A percentile compares a stretch with the other conserved stretches of the same genome.
These are phyloP conservation scores for Drosophila meridiana DNA, from an alignment of 2,888 invertebrate genomes.

Conservation along the genomic window DNA sequence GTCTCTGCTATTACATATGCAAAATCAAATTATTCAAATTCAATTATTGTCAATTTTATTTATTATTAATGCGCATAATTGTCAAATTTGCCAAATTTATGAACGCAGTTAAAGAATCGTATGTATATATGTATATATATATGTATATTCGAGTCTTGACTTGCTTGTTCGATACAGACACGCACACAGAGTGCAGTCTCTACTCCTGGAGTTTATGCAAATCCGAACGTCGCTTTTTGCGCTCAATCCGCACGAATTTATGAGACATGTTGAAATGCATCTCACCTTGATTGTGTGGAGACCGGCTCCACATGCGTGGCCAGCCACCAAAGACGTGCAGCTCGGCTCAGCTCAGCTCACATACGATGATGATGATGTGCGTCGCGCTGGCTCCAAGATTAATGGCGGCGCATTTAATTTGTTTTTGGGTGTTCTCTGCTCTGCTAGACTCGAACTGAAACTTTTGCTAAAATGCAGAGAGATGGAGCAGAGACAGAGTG, in stretches of 20 bases:
- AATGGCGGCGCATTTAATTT: conserved; percentile 81
- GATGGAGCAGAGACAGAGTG: neutral
- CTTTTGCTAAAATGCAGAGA: neutral
- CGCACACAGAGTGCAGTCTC: conserved; percentile 28
- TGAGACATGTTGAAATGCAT: conserved; percentile 84
- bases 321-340: conserved; percentile 63
- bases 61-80: conserved; percentile 85
- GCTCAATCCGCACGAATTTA: conserved; percentile 82
- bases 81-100: conserved; percentile 85
- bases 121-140: conserved; percentile 15
- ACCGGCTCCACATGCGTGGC: neutral
- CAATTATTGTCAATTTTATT: conserved; percentile 85
- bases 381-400: conserved; percentile 68
- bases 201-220: conserved; percentile 61
- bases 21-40: conserved; percentile 78
- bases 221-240: conserved; percentile 58
- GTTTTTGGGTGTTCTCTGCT: conserved; percentile 77
- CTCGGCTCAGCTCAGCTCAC: conserved; percentile 1
- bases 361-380: conserved; percentile 44
- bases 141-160: conserved; percentile 9
- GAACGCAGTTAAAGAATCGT: conserved; percentile 56
- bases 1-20: conserved; percentile 47
- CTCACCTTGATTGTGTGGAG: conserved; percentile 81
- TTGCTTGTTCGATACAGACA: conserved; percentile 21
- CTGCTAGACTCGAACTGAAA: neutral